A percentile compares a stretch with the other conserved stretches of the same genome.
phyloP scores from a whole-genome alignment of 2,888 invertebrate species.

The Tuta absoluta region DNA sequence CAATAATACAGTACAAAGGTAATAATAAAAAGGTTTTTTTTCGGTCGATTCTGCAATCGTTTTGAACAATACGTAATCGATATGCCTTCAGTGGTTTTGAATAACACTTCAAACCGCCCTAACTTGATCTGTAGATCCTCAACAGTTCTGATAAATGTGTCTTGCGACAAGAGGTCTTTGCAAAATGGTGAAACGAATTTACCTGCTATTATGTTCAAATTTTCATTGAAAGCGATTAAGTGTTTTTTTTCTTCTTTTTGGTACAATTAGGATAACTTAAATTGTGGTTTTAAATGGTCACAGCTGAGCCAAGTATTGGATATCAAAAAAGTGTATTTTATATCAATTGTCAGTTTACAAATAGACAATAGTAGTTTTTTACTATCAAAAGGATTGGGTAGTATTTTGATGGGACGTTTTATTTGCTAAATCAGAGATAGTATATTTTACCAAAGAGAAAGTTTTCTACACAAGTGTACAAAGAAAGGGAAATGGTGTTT shows the following conservation, averaged over 20 bases:
- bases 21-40: slow-evolving; percentile 62
- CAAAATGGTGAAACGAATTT: slow-evolving; percentile 33
- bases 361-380: neutral
- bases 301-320: slow-evolving; percentile 62
- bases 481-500: slow-evolving; percentile 2
- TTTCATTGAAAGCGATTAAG: slow-evolving; percentile 54
- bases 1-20: slow-evolving; percentile 48
- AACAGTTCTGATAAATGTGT: neutral
- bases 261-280: slow-evolving; percentile 56
- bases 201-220: slow-evolving; percentile 61
- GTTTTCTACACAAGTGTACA: neutral
- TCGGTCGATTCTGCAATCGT: slow-evolving; percentile 61
- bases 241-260: slow-evolving; percentile 46
- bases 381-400: neutral
- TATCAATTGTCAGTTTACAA: neutral
- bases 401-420: neutral
- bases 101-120: slow-evolving; percentile 49
- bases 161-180: neutral
- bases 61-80: slow-evolving; percentile 72
- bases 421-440: neutral
- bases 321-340: slow-evolving; percentile 26
- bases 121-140: slow-evolving; percentile 32
- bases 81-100: slow-evolving; percentile 66
- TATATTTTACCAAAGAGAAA: neutral
- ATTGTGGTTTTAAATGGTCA: slow-evolving; percentile 56